Evolutionary conservation across 1,140 invertebrate species (phyloP).

Genomic region (Ceratina australensis): DNA sequence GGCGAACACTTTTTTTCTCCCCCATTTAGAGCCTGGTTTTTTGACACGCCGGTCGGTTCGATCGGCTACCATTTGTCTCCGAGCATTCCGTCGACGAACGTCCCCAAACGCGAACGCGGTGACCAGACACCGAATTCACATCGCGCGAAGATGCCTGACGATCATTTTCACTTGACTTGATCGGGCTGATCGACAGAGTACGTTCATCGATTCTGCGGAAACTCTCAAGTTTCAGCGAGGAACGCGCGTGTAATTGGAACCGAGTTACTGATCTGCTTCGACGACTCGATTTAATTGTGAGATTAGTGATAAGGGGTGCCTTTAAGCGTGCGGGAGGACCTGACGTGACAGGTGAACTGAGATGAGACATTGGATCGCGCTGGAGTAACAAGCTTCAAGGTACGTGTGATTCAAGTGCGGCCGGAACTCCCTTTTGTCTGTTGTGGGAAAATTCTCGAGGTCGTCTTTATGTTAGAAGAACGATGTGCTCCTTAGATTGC

Average conservation of each 20-base stretch:
- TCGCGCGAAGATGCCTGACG: constrained; percentile 38
- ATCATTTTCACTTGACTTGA: constrained; percentile 20
- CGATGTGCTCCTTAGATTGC: constrained; percentile 14
- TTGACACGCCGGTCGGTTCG: constrained; percentile 72
- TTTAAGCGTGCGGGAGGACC: constrained; percentile 8
- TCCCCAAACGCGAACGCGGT: constrained; percentile 51
- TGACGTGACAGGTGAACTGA: constrained; percentile 44
- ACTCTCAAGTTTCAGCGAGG: background rate
- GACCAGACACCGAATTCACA: constrained; percentile 29
- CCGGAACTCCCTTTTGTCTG: constrained; percentile 10
- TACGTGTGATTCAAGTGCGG: constrained; percentile 34
- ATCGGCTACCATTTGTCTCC: constrained; percentile 76
- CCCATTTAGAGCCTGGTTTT: constrained; percentile 68
- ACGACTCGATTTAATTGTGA: too few relatives aligned
- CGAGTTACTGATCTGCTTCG: background rate
- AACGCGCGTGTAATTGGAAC: background rate
- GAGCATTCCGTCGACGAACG: constrained; percentile 55
- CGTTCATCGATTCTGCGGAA: background rate
- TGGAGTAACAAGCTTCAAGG: constrained; percentile 57
- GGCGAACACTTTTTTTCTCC: constrained; percentile 67
- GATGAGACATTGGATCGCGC: constrained; percentile 59
- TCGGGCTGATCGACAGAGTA: background rate
- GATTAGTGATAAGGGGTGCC: background rate
- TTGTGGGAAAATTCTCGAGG: constrained; percentile 27
- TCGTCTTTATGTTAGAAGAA: background rate